Conservation (phyloP, 2,113 vertebrate species). For the Thomomys bottae region DNA sequence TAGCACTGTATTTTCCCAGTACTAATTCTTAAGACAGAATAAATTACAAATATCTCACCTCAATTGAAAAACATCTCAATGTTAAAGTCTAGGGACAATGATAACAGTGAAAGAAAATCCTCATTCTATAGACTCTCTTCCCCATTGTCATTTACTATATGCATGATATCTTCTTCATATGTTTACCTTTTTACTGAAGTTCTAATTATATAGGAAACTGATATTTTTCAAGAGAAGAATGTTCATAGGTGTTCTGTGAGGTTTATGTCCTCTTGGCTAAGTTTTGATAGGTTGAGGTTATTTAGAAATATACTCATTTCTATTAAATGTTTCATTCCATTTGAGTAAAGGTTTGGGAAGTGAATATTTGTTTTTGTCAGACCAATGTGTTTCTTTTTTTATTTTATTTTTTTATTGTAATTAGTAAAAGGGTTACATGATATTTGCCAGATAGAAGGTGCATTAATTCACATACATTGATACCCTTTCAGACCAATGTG, state of each 20-base stretch:
- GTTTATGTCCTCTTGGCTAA: background rate
- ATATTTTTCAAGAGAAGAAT: constrained; percentile 35
- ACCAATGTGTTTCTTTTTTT: too few species aligned
- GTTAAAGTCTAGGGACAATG: background rate
- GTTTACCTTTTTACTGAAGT: constrained; percentile 39
- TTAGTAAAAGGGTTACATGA: too few species aligned
- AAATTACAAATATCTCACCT: constrained; percentile 6
- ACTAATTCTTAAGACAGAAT: background rate
- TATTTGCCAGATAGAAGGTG: too few species aligned
- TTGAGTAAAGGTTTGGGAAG: too few species aligned
- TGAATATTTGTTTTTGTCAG: too few species aligned
- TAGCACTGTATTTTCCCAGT: background rate
- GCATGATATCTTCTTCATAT: background rate
- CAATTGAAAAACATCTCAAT: background rate
- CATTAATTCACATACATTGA: too few species aligned
- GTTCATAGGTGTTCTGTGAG: background rate
- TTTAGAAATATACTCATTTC: too few species aligned
- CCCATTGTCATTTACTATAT: background rate
- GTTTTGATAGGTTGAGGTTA: background rate
- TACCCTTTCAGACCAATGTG: too few species aligned
- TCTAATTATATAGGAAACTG: constrained; percentile 24
- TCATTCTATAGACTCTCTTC: background rate
- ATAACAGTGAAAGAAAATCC: background rate
- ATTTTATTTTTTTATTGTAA: too few species aligned
- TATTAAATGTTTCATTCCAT: too few species aligned